Percentiles rank a stretch among this genome's conserved stretches.
These are phyloP conservation scores for Orthosia cruda DNA, from an alignment of 2,888 invertebrate genomes.

Conservation along the genomic window DNA sequence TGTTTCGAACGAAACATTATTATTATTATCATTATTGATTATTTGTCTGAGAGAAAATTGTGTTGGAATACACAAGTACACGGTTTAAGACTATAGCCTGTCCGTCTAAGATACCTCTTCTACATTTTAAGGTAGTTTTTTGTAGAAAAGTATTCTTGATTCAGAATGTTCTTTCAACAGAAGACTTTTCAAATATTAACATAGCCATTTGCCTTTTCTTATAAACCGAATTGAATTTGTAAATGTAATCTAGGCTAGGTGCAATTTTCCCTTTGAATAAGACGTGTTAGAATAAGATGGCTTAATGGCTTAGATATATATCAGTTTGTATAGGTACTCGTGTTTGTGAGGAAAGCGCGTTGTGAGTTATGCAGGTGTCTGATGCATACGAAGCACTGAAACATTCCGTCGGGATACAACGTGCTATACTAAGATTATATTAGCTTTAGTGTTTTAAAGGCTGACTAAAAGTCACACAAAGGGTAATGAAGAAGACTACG, in stretches of 20 bases:
- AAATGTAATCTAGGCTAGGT: slow-evolving; percentile 35
- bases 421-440: no score
- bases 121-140: neutral
- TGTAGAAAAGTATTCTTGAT: neutral
- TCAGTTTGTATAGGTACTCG: neutral
- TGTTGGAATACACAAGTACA: slow-evolving; percentile 1
- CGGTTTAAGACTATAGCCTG: neutral
- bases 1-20: slow-evolving; percentile 32
- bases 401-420: slow-evolving; percentile 3
- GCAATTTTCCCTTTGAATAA: neutral
- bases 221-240: slow-evolving; percentile 40
- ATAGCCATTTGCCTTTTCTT: slow-evolving; percentile 9
- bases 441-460: no score
- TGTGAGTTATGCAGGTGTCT: neutral
- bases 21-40: slow-evolving; percentile 25
- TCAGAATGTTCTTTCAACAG: slow-evolving; percentile 4
- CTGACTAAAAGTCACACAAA: no score
- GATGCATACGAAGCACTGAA: neutral
- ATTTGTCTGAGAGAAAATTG: slow-evolving; percentile 20
- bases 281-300: neutral
- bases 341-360: slow-evolving; percentile 4
- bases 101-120: neutral
- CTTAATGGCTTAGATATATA: neutral
- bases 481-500: no score
- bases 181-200: slow-evolving; percentile 28